Evolutionary conservation across 2,888 invertebrate species (phyloP).

Genomic region (Agrypnus murinus): DNA sequence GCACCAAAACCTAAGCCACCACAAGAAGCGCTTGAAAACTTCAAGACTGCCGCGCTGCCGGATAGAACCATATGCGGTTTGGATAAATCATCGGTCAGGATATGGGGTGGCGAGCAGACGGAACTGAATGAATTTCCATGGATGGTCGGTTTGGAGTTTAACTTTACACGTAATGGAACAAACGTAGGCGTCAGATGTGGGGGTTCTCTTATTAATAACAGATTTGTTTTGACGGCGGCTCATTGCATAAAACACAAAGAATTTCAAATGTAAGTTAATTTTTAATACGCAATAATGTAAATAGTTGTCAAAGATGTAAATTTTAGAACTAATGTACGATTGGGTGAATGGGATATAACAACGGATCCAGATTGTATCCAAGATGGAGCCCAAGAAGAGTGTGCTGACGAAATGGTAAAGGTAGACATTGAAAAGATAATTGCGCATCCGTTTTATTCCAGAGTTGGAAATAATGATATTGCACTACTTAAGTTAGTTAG

Average conservation of each 20-base stretch:
- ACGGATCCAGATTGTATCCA: conserved; percentile 69
- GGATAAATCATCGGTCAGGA: neutral
- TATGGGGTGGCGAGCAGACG: neutral
- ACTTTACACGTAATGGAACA: neutral
- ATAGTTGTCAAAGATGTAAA: neutral
- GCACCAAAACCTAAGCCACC: no score
- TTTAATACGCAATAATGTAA: neutral
- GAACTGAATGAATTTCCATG: neutral
- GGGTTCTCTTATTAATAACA: neutral
- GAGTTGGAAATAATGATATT: conserved; percentile 63
- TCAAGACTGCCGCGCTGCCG: conserved; percentile 38
- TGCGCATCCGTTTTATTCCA: conserved; percentile 60
- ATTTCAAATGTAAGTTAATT: conserved; percentile 2
- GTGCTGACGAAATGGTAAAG: conserved; percentile 64
- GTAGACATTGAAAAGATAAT: conserved; percentile 59
- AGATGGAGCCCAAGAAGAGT: conserved; percentile 53
- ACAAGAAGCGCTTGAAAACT: no score
- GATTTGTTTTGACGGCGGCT: conserved; percentile 11
- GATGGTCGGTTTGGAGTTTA: conserved; percentile 7
- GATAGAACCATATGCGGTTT: neutral
- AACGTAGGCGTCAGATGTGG: conserved; percentile 2
- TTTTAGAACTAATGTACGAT: conserved; percentile 62
- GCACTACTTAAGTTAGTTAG: conserved; percentile 72
- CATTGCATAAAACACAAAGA: neutral
- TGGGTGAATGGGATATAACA: conserved; percentile 72